A percentile compares a stretch with the other conserved stretches of the same genome.
Conservation (phyloP, 2,888 invertebrate species). For the Melolontha melolontha region DNA sequence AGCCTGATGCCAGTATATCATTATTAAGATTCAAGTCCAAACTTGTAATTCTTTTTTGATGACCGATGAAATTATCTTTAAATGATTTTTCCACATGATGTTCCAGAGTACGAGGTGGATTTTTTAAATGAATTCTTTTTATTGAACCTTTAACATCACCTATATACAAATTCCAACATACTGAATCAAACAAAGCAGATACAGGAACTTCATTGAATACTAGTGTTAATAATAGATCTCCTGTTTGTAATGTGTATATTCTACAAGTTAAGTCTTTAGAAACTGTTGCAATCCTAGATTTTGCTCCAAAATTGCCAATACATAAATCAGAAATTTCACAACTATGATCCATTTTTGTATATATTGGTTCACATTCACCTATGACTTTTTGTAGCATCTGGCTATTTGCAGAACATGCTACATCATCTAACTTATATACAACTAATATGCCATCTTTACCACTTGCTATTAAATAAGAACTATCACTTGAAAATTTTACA, state of each 20-base stretch:
- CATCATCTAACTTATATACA: conserved; percentile 79
- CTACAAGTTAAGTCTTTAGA: conserved; percentile 87
- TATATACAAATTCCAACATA: conserved; percentile 79
- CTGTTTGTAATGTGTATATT: conserved; percentile 81
- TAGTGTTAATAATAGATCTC: conserved; percentile 77
- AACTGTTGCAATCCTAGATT: conserved; percentile 79
- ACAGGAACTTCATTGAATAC: conserved; percentile 79
- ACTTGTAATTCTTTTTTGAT: conserved; percentile 77
- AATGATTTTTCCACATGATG: conserved; percentile 71
- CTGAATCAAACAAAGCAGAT: conserved; percentile 75
- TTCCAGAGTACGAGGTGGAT: conserved; percentile 76
- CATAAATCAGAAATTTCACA: conserved; percentile 83
- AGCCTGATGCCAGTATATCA: conserved; percentile 79
- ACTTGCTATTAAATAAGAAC: conserved; percentile 81
- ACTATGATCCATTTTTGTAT: conserved; percentile 83
- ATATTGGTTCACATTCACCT: conserved; percentile 72
- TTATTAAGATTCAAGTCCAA: conserved; percentile 81
- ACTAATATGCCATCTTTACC: conserved; percentile 88
- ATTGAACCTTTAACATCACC: conserved; percentile 81
- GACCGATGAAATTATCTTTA: conserved; percentile 73
- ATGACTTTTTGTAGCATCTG: conserved; percentile 66
- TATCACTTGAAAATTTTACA: conserved; percentile 81
- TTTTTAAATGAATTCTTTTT: conserved; percentile 74
- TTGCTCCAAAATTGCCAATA: conserved; percentile 75
- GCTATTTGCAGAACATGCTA: conserved; percentile 64